Evolutionary conservation across 2,113 vertebrate genomes (phyloP), one percentile per base, ranked within the genome.

Genomic region (Oreochromis aureus): DNA sequence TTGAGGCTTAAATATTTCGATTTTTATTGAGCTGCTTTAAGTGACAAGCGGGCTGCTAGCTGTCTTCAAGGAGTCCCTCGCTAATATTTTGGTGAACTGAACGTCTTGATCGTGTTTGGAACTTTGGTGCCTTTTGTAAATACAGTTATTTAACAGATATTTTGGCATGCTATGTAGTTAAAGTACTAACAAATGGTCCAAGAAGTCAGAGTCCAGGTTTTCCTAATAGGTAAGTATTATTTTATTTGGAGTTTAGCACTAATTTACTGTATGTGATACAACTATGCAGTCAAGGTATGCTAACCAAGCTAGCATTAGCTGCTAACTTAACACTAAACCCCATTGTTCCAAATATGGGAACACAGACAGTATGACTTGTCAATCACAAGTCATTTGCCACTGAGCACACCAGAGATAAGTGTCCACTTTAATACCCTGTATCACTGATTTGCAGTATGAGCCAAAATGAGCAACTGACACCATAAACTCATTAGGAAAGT

Each of bases 301-400:
- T 46, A 73, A 46, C 69, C 69, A 73, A 44, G 22, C 22, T 44
- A 73, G 13, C 41, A 46, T 73, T 73, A 46, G 41, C 39, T 46
- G 22, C 41, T 73, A 46, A 46, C 22, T 71, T 73, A 73, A 10
- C 69, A 46, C 22, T 73, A 73, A 16, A 16, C 7, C n/a, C 39
- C 3, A 24, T 24, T 44, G n/a, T 46, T 73, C 22, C 69, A 73
- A 27, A 73, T 73, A 46, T 73, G 13, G 22, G 15, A 73, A 15
- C 12, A 44, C n/a, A 71, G 36, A 71, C 66, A 24, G 66, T 71
- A 44, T 24, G 13, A 71, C 66, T 71, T 71, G 66, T 44, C 36
- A 44, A 7, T 71, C n/a, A 44, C 39, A 10, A 44, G 66, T 71
- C 66, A 71, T 71, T 71, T 41, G 0, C n/a, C n/a, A 44, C n/a